A percentile compares a stretch with the other conserved stretches of the same genome.
These are phyloP conservation scores for Melitaea cinxia DNA, from an alignment of 1,140 invertebrate species.

Conservation along the genomic window DNA sequence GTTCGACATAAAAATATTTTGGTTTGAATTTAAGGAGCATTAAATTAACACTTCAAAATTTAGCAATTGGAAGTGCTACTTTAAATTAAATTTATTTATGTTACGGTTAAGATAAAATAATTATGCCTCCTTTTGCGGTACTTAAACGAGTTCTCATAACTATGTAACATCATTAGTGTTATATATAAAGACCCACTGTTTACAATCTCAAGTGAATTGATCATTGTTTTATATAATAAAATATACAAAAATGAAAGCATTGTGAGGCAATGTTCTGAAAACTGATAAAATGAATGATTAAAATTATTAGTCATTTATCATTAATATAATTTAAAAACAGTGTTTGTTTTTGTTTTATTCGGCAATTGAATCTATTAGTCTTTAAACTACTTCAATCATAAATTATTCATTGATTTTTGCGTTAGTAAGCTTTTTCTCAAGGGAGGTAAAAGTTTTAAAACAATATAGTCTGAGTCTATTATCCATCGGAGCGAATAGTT, in stretches of 20 bases:
- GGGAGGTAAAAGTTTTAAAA: too few relatives aligned
- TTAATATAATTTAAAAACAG: too few relatives aligned
- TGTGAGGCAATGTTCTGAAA: too few relatives aligned
- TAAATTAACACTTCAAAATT: neutral
- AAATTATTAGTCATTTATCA: too few relatives aligned
- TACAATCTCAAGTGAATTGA: neutral
- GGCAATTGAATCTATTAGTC: too few relatives aligned
- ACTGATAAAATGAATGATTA: too few relatives aligned
- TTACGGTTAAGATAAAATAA: neutral
- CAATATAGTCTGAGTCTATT: too few relatives aligned
- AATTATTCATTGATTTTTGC: too few relatives aligned
- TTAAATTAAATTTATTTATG: neutral
- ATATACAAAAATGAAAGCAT: neutral
- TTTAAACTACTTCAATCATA: too few relatives aligned
- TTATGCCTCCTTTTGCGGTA: neutral
- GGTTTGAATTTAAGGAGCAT: neutral
- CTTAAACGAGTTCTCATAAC: neutral
- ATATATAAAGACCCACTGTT: neutral
- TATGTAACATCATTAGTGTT: neutral
- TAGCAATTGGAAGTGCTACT: neutral
- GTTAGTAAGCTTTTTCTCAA: too few relatives aligned
- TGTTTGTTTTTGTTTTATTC: too few relatives aligned
- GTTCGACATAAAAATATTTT: neutral
- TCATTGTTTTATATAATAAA: constrained; percentile 2
- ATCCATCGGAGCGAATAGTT: too few relatives aligned